Evolutionary conservation across 2,888 invertebrate genomes (phyloP).

Genomic region (Gortyna flavago): DNA sequence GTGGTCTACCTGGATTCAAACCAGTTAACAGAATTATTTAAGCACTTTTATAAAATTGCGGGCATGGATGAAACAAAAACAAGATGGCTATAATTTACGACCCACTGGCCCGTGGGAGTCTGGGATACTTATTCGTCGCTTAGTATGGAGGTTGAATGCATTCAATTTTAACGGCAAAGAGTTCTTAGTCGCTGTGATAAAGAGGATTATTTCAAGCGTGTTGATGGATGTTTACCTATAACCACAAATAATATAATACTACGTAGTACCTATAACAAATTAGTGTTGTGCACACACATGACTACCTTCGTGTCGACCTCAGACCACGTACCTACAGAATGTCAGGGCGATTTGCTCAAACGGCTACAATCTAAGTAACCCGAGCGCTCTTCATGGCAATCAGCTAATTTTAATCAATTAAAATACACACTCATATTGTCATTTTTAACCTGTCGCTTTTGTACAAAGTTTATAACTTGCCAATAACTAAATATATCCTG

Average conservation of each 20-base stretch:
- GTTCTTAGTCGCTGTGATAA: constrained; percentile 17
- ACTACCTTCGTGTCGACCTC: constrained; percentile 83
- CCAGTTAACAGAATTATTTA: constrained; percentile 67
- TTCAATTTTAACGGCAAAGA: constrained; percentile 33
- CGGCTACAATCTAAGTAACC: constrained; percentile 66
- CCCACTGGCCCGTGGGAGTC: constrained; percentile 40
- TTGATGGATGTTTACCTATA: constrained; percentile 61
- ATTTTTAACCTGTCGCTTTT: not conserved
- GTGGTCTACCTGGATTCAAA: constrained; percentile 65
- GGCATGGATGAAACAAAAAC: constrained; percentile 66
- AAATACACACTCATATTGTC: constrained; percentile 46
- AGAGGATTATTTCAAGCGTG: constrained; percentile 40
- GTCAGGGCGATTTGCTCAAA: constrained; percentile 81
- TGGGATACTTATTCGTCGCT: constrained; percentile 31
- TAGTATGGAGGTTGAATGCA: constrained; percentile 34
- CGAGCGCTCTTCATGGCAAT: constrained; percentile 66
- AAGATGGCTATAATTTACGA: constrained; percentile 66
- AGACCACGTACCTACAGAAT: constrained; percentile 78
- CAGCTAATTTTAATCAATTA: constrained; percentile 68
- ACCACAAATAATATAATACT: constrained; percentile 15
- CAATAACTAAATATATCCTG: not conserved
- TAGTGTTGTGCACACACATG: constrained; percentile 73
- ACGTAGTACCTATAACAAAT: constrained; percentile 40
- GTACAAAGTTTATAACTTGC: not conserved
- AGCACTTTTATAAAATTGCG: constrained; percentile 64